Conservation (phyloP, 2,888 invertebrate genomes). For the Acronicta alni region DNA sequence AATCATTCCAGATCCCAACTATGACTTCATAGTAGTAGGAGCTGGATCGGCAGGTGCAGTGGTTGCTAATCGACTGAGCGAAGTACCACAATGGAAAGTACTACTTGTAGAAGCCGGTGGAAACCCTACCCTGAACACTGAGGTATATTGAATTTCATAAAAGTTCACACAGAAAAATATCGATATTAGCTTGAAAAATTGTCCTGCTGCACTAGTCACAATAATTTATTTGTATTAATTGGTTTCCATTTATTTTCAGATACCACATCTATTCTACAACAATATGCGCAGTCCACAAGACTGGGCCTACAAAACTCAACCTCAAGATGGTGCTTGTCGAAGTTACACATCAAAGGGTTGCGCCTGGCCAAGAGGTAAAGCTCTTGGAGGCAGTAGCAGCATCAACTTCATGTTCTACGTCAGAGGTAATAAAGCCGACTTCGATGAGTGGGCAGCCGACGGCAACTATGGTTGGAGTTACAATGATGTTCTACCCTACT, state of each 20-base stretch:
- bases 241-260: constrained; percentile 56
- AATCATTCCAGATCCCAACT: constrained; percentile 78
- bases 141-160: constrained; percentile 60
- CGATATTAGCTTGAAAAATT: too few species aligned
- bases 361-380: constrained; percentile 91
- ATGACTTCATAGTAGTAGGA: constrained; percentile 91
- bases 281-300: constrained; percentile 74
- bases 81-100: constrained; percentile 89
- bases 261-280: constrained; percentile 67
- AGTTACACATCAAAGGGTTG: constrained; percentile 73
- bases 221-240: background rate
- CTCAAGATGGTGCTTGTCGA: constrained; percentile 75
- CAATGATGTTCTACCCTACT: constrained; percentile 91
- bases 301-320: constrained; percentile 88
- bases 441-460: constrained; percentile 85
- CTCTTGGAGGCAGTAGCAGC: constrained; percentile 90
- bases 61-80: constrained; percentile 90
- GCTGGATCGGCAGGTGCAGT: constrained; percentile 91
- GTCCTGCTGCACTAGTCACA: too few species aligned
- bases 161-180: background rate
- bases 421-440: constrained; percentile 88
- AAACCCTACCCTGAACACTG: constrained; percentile 89
- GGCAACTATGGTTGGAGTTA: constrained; percentile 92
- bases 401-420: constrained; percentile 91
- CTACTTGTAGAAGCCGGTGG: constrained; percentile 91